Conservation (phyloP, 2,888 invertebrate species). For the Caenorhabditis imperialis region DNA sequence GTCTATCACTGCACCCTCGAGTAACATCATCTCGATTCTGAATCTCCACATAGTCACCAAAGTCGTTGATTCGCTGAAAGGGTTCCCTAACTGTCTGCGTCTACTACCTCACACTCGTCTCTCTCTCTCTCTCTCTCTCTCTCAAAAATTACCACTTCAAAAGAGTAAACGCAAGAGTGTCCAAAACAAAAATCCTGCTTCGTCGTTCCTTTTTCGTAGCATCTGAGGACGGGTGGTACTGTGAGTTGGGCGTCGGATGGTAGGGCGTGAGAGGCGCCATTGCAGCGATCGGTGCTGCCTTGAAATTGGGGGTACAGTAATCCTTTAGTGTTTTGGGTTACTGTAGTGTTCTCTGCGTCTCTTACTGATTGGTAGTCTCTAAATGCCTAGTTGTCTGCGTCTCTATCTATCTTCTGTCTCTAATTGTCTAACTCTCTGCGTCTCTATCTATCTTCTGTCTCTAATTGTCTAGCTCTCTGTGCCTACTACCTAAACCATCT, state of each 20-base stretch:
- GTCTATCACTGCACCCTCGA: conserved; percentile 10
- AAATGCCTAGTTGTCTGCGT: too few species aligned
- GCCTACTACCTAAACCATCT: too few species aligned
- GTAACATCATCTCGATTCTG: neutral
- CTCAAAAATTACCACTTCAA: conserved; percentile 6
- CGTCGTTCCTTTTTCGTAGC: neutral
- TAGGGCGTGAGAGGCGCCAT: conserved; percentile 14
- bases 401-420: too few species aligned
- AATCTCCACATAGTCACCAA: conserved; percentile 7
- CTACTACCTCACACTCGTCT: too few species aligned
- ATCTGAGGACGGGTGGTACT: conserved; percentile 13
- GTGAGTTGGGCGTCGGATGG: conserved; percentile 4
- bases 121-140: too few species aligned
- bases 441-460: too few species aligned
- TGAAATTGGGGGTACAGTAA: neutral
- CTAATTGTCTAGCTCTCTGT: too few species aligned
- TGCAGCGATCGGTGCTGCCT: conserved; percentile 27
- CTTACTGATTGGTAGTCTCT: too few species aligned
- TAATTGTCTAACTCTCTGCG: too few species aligned
- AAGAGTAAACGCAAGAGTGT: conserved; percentile 20
- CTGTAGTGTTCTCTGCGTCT: too few species aligned
- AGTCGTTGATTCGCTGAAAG: conserved; percentile 12
- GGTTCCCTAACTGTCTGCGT: too few species aligned
- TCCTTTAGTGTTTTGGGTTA: too few species aligned
- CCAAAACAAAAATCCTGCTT: conserved; percentile 29